Evolutionary conservation across 92 coral and sea anemone genomes (phyloP).

Genomic region (Scolanthus callimorphus): DNA sequence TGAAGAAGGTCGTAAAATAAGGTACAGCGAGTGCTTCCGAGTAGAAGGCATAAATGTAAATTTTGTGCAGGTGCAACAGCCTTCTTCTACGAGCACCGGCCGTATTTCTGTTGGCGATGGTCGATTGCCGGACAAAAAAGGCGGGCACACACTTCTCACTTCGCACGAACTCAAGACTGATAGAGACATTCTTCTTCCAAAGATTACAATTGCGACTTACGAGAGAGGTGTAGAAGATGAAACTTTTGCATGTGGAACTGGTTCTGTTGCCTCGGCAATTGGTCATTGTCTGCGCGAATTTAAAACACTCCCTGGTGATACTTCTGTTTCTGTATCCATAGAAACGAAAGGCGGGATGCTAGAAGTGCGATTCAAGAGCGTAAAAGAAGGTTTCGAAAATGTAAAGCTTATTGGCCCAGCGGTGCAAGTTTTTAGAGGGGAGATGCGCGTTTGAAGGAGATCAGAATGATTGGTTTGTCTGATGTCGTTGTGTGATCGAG

Average conservation of each 20-base stretch:
- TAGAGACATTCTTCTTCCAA: background rate
- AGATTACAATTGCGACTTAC: background rate
- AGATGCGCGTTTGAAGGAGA: background rate
- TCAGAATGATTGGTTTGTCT: no score
- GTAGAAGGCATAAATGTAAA: slow-evolving; percentile 1
- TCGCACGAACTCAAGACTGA: slow-evolving; percentile 1
- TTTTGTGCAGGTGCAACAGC: background rate
- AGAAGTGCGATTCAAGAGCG: background rate
- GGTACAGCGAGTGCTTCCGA: background rate
- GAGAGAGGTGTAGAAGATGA: slow-evolving; percentile 11
- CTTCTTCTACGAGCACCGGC: no score
- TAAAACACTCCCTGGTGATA: background rate
- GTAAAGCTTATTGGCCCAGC: slow-evolving; percentile 1
- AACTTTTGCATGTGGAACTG: slow-evolving; percentile 8
- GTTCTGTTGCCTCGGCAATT: slow-evolving; percentile 4
- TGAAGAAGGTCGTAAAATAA: slow-evolving; percentile 1
- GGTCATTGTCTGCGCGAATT: background rate
- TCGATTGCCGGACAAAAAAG: no score
- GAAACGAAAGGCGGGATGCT: background rate
- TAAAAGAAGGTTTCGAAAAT: background rate
- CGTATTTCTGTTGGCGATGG: no score
- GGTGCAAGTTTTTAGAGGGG: slow-evolving; percentile 3
- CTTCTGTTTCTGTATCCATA: background rate
- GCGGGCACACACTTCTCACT: background rate
- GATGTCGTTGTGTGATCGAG: no score